Evolutionary conservation across 2,888 invertebrate genomes (phyloP).

Genomic region (Netelia virgata): DNA sequence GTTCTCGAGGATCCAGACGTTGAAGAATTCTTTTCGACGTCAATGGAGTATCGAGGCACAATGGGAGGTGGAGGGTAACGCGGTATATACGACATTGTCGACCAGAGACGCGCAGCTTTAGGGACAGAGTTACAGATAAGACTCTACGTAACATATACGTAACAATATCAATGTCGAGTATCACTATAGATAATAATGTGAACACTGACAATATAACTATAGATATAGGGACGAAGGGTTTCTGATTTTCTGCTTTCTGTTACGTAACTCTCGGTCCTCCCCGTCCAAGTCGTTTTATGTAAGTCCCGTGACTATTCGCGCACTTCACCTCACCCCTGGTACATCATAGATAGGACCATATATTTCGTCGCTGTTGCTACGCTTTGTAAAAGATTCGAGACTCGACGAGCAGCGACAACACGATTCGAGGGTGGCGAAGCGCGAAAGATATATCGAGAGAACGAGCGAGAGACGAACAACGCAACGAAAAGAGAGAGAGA

Average conservation of each 20-base stretch:
- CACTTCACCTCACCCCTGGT: not conserved
- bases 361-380: conserved; percentile 18
- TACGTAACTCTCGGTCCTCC: not conserved
- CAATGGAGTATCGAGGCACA: conserved; percentile 76
- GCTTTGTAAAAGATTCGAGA: conserved; percentile 35
- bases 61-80: conserved; percentile 66
- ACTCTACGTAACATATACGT: not conserved
- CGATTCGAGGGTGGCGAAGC: conserved; percentile 37
- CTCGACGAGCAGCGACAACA: conserved; percentile 2
- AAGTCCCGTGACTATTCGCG: not conserved
- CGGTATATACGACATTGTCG: conserved; percentile 71
- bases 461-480: conserved; percentile 37
- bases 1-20: conserved; percentile 70
- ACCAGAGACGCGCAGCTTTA: conserved; percentile 71
- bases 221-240: not conserved
- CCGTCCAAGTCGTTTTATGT: not conserved
- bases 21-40: conserved; percentile 77
- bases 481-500: conserved; percentile 24
- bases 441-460: conserved; percentile 37
- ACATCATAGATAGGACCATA: conserved; percentile 9
- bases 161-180: not conserved
- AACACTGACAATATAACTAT: too few species aligned
- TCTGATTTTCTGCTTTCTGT: too few species aligned
- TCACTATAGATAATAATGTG: not conserved
- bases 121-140: conserved; percentile 51